Base-by-base conservation (phyloP, 2,113 vertebrate species). In the Limnothrissa miodon region DNA sequence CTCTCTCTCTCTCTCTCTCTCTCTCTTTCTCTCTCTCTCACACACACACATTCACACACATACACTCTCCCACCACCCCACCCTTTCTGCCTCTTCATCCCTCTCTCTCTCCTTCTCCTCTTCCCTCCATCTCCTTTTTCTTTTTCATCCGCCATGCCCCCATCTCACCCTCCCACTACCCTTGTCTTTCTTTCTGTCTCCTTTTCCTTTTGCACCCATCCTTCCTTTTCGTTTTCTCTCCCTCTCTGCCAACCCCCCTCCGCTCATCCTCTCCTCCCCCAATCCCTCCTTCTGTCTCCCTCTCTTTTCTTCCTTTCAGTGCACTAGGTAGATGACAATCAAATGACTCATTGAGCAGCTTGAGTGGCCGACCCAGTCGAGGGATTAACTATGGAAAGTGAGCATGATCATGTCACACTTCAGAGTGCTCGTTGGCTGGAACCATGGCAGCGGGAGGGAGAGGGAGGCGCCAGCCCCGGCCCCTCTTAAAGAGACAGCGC, bases 321-420 rank as follows among this genome's bases (percentile, higher is more conserved):
- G 91, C 86, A 83, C 92, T 91, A 94, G 94, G 94, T 94, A 94
- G 94, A 96, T 95, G 95, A 95, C 96, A 95, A 95, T 96, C 96
- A 95, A 95, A 95, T 95, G 96, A 96, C 93, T 95, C 95, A 93
- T 93, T 89, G 93, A 95, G 94, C 93, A 95, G 93, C 90, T 92
- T 93, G 93, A 94, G 91, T 86, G 90, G 92, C 92, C 94, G 94
- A 94, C 94, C 94, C 93, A 91, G 90, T 90, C 92, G 92, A 94
- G 94, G 95, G 94, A 95, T 96, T 96, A 96, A 95, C 94, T 93
- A 94, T 91, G 90, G 94, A 94, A 94, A 96, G 95, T 93, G 94
- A 95, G 93, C 93, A 93, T 90, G 94, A 94, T 94, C 93, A 91
- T 95, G 95, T 96, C 95, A 92, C 93, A 94, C 96, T 96, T 95